Conservation (phyloP, 1,140 invertebrate species). For the Penaeus chinensis region DNA sequence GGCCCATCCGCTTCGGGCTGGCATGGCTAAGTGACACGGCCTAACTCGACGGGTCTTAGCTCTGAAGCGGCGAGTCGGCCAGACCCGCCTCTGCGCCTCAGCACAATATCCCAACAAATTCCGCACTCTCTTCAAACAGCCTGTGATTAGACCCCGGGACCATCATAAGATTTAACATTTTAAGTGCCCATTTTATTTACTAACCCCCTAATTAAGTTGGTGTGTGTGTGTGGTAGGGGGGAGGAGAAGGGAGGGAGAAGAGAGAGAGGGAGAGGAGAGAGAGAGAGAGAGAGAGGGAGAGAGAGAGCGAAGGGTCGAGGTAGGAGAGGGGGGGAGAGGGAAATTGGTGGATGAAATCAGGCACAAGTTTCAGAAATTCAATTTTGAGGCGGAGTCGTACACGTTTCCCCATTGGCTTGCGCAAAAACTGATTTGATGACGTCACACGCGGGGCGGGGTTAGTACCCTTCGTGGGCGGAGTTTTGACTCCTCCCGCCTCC, state of each 20-base stretch:
- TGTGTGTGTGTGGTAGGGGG: no score
- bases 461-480: conserved; percentile 11
- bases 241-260: no score
- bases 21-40: background rate
- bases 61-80: background rate
- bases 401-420: conserved; percentile 41
- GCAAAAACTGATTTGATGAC: conserved; percentile 38
- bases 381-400: conserved; percentile 58
- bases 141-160: conserved; percentile 38
- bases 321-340: background rate
- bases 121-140: conserved; percentile 15
- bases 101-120: conserved; percentile 51
- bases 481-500: background rate
- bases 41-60: conserved; percentile 7
- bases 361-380: conserved; percentile 61
- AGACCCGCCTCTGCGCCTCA: background rate
- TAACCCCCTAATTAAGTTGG: conserved; percentile 57
- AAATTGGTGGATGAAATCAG: conserved; percentile 60
- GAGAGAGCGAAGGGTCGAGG: no score
- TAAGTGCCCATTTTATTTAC: conserved; percentile 61
- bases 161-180: conserved; percentile 57
- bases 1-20: background rate
- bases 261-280: no score
- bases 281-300: no score
- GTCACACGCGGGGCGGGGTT: background rate